Conservation (phyloP, 2,113 vertebrate genomes). For the Mustela nigripes region DNA sequence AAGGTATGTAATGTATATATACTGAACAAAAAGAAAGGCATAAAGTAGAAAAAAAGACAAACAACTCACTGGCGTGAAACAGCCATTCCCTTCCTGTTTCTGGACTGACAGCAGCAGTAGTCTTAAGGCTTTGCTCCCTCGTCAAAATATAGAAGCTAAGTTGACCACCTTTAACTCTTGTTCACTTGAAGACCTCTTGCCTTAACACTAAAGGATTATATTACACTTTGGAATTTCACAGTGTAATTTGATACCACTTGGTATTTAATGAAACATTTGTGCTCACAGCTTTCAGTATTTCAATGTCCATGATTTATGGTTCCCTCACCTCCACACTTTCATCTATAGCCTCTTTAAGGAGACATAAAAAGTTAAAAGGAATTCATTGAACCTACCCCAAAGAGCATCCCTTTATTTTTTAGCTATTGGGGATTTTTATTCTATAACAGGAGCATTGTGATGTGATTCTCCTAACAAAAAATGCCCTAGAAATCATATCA, state of each 20-base stretch:
- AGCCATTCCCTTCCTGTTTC: background rate
- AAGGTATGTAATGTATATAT: background rate
- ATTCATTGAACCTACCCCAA: background rate
- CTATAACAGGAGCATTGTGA: background rate
- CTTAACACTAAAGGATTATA: background rate
- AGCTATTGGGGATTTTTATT: slow-evolving; percentile 5
- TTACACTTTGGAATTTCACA: slow-evolving; percentile 27
- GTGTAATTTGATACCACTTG: slow-evolving; percentile 58
- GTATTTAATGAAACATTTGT: slow-evolving; percentile 68
- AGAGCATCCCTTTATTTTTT: background rate
- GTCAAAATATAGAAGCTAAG: slow-evolving; percentile 4
- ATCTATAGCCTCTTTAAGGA: slow-evolving; percentile 12
- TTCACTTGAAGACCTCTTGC: slow-evolving; percentile 33
- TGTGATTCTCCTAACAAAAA: background rate
- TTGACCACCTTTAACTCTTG: background rate
- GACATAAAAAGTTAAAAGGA: slow-evolving; percentile 35
- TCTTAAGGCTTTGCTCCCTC: background rate
- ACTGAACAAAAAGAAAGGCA: slow-evolving; percentile 16
- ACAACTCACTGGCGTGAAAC: background rate
- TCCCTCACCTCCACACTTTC: background rate
- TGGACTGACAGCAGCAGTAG: background rate
- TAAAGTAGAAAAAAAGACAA: background rate
- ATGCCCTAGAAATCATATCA: background rate
- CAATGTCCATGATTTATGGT: background rate
- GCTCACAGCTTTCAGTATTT: slow-evolving; percentile 44